phyloP scores from a whole-genome alignment of 1,140 invertebrate species.

The Drosophila busckii region DNA sequence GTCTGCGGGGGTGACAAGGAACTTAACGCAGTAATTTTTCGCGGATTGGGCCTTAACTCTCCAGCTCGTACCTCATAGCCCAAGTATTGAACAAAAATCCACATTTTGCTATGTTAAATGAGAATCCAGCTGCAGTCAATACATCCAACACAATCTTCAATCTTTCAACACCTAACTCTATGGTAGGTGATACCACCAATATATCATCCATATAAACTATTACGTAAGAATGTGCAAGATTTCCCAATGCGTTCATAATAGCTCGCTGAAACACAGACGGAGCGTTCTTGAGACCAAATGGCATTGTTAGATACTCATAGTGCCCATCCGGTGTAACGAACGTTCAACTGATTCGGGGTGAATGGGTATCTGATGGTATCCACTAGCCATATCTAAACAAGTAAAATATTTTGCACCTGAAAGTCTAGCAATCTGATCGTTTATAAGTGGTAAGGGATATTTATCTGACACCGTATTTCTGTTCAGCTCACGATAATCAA shows the following conservation, averaged over 20 bases:
- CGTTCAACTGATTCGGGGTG: constrained; percentile 7
- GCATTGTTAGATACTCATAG: neutral
- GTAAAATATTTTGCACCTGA: constrained; percentile 4
- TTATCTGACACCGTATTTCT: neutral
- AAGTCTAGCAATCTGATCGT: constrained; percentile 3
- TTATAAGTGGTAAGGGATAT: constrained; percentile 8
- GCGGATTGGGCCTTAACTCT: neutral
- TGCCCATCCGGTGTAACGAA: constrained; percentile 9
- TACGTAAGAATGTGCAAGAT: constrained; percentile 3
- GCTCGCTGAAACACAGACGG: constrained; percentile 5
- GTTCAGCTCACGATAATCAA: constrained; percentile 9
- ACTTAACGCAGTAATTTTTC: neutral
- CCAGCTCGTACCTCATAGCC: constrained; percentile 1
- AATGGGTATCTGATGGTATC: constrained; percentile 10
- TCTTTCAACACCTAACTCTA: neutral
- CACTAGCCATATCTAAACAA: neutral
- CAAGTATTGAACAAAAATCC: too few relatives aligned
- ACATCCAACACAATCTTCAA: neutral
- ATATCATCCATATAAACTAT: constrained; percentile 4
- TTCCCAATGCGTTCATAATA: constrained; percentile 4
- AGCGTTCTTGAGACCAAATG: constrained; percentile 1
- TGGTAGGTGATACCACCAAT: constrained; percentile 1
- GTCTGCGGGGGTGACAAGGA: too few relatives aligned
- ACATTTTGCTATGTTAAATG: too few relatives aligned
- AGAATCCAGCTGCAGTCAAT: neutral